A percentile compares a stretch with the other conserved stretches of the same genome.
phyloP scores from a whole-genome alignment of 2,113 vertebrate species.

The Raja brachyura region DNA sequence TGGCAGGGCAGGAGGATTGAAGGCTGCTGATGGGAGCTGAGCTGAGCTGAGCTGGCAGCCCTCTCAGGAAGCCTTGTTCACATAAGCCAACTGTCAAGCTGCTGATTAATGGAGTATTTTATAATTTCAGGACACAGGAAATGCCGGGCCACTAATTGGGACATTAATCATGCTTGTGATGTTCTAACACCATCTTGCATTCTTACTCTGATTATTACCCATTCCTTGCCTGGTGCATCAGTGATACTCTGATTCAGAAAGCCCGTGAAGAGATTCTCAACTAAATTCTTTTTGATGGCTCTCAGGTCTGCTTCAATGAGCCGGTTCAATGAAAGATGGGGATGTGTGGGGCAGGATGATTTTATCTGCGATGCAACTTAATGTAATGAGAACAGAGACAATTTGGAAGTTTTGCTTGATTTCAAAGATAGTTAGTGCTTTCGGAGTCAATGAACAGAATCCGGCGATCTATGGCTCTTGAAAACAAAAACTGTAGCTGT shows the following conservation, averaged over 20 bases:
- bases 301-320: neutral
- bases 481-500: no score
- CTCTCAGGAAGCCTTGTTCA: neutral
- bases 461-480: neutral
- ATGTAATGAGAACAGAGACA: neutral
- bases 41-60: neutral
- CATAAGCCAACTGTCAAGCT: neutral
- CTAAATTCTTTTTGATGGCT: neutral
- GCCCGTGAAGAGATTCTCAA: neutral
- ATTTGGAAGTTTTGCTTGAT: neutral
- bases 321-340: neutral
- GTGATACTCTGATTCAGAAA: neutral
- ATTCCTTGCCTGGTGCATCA: neutral
- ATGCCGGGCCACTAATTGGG: neutral
- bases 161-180: slow-evolving; percentile 21
- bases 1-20: neutral
- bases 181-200: neutral
- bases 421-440: neutral
- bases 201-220: neutral
- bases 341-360: neutral
- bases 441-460: neutral
- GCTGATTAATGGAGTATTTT: neutral
- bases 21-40: neutral
- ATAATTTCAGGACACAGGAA: slow-evolving; percentile 24
- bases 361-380: neutral